phyloP scores from a whole-genome alignment of 2,113 vertebrate species.

The Hydrochoerus hydrochaeris region DNA sequence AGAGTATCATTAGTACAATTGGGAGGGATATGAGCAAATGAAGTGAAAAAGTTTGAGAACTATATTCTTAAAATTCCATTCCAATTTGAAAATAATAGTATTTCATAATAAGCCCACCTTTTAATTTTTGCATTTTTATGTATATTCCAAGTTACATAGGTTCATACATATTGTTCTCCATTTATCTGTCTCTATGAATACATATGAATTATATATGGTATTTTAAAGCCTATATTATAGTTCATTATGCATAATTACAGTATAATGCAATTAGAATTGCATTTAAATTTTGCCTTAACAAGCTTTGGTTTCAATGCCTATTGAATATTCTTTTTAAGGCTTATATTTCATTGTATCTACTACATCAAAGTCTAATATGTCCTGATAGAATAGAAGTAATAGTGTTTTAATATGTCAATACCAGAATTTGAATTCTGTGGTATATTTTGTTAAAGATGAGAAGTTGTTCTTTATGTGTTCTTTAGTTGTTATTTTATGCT shows the following conservation, averaged over 20 bases:
- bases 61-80: neutral
- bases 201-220: neutral
- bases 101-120: neutral
- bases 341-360: neutral
- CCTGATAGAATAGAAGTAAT: neutral
- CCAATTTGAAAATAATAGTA: neutral
- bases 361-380: neutral
- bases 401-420: neutral
- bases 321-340: neutral
- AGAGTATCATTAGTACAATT: neutral
- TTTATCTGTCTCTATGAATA: neutral
- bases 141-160: neutral
- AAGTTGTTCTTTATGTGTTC: neutral
- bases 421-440: neutral
- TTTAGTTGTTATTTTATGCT: no score
- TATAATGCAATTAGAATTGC: neutral
- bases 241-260: neutral
- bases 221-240: neutral
- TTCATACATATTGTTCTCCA: neutral
- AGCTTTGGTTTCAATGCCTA: neutral
- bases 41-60: neutral
- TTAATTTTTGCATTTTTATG: neutral
- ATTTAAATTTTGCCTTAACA: neutral
- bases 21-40: neutral
- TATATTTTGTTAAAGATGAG: conserved; percentile 19